These are phyloP conservation scores for Catharus ustulatus DNA, from an alignment of 2,797 vertebrate species.

Conservation along the genomic window DNA sequence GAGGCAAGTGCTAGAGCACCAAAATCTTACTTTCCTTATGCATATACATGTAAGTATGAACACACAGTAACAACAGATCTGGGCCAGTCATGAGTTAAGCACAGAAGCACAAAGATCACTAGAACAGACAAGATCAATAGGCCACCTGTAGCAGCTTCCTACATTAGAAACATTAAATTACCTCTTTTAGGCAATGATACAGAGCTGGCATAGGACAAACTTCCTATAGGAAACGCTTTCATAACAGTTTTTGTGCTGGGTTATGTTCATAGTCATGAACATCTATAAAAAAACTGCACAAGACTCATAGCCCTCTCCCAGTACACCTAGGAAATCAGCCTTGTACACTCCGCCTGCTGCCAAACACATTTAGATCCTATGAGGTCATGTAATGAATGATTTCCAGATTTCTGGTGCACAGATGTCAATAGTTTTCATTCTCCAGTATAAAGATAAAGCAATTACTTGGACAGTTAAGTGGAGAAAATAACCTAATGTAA, in stretches of 20 bases:
- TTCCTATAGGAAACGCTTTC: not conserved
- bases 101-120: not conserved
- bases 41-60: not conserved
- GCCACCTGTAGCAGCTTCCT: not conserved
- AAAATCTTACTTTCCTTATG: not conserved
- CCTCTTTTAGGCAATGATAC: not conserved
- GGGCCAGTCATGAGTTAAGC: accelerated
- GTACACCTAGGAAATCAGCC: not conserved
- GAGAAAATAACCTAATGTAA: not conserved
- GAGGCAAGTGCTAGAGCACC: not conserved
- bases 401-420: slow-evolving; percentile 43
- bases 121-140: not conserved
- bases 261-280: not conserved
- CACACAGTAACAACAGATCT: not conserved
- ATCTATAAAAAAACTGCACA: not conserved
- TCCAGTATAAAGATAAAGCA: not conserved
- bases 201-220: not conserved
- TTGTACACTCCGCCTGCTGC: not conserved
- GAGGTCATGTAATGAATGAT: slow-evolving; percentile 25
- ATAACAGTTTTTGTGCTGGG: not conserved
- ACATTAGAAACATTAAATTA: not conserved
- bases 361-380: slow-evolving; percentile 17
- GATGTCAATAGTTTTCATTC: slow-evolving; percentile 9
- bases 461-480: not conserved
- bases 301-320: not conserved